A percentile compares a stretch with the other conserved stretches of the same genome.
Conservation (phyloP, 2,888 invertebrate genomes). For the Sesia bembeciformis region DNA sequence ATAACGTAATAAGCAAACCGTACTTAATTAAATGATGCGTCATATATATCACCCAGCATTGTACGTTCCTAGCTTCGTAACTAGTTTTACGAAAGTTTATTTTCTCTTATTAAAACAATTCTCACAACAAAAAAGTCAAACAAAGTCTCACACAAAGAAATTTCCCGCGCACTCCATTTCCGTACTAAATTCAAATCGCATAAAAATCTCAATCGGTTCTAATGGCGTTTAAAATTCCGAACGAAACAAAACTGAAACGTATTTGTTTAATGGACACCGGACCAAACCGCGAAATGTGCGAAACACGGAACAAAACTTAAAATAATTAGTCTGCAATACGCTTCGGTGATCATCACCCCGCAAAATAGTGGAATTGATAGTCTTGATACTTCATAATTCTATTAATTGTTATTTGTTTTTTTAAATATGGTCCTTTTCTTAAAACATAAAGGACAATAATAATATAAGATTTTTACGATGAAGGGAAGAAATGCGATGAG, state of each 20-base stretch:
- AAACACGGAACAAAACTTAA: constrained; percentile 71
- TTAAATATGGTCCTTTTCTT: too few relatives aligned
- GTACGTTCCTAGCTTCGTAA: too few relatives aligned
- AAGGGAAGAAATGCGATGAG: too few relatives aligned
- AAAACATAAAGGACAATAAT: too few relatives aligned
- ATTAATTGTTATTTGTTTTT: too few relatives aligned
- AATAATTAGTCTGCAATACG: constrained; percentile 67
- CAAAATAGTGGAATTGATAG: constrained; percentile 6
- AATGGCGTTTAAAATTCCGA: constrained; percentile 45
- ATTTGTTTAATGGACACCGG: constrained; percentile 56
- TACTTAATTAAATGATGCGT: too few relatives aligned
- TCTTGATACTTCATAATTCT: constrained; percentile 30
- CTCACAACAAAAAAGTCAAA: neutral
- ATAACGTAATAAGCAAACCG: too few relatives aligned
- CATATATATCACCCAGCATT: too few relatives aligned
- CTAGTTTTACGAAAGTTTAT: too few relatives aligned
- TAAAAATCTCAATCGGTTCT: constrained; percentile 23
- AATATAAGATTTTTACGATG: too few relatives aligned
- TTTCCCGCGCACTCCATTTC: neutral
- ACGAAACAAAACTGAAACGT: constrained; percentile 23
- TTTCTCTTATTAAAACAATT: neutral
- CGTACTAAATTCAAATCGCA: neutral
- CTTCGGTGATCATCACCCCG: constrained; percentile 29
- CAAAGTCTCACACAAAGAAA: neutral
- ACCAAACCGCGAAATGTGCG: constrained; percentile 57